A percentile compares a stretch with the other conserved stretches of the same genome.
Conservation (phyloP, 2,888 invertebrate genomes). For the Bellardia bayeri region DNA sequence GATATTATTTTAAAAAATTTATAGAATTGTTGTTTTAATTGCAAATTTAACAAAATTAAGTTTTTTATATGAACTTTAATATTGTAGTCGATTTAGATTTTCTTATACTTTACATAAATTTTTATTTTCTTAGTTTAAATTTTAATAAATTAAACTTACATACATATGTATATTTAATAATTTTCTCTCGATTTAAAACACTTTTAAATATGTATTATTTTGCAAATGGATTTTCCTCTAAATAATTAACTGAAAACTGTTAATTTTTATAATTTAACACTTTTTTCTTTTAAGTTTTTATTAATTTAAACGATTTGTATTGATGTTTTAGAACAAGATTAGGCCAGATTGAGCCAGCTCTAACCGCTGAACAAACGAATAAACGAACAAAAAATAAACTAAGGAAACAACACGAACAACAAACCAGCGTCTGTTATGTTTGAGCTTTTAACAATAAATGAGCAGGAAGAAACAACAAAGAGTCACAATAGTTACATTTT, state of each 20-base stretch:
- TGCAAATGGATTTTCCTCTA: not conserved
- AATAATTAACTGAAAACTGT: not conserved
- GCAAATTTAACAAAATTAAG: no score
- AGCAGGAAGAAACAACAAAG: constrained; percentile 64
- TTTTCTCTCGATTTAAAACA: no score
- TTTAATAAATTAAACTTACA: no score
- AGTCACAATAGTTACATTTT: constrained; percentile 41
- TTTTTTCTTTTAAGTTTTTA: not conserved
- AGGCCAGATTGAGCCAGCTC: constrained; percentile 12
- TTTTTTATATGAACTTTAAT: no score
- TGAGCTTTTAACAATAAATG: constrained; percentile 69
- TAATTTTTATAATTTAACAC: not conserved
- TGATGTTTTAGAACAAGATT: not conserved
- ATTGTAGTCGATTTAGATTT: no score
- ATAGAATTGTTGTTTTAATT: no score
- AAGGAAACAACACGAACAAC: constrained; percentile 43
- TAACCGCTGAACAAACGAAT: not conserved
- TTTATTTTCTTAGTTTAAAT: no score
- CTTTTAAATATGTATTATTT: no score
- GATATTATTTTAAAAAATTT: no score
- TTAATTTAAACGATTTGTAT: not conserved
- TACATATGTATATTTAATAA: no score
- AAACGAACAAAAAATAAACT: constrained; percentile 19
- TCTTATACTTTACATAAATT: no score
- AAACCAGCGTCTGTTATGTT: constrained; percentile 67